These are phyloP conservation scores for Isotomurus palustris DNA, from an alignment of 2,888 invertebrate genomes.

Conservation along the genomic window DNA sequence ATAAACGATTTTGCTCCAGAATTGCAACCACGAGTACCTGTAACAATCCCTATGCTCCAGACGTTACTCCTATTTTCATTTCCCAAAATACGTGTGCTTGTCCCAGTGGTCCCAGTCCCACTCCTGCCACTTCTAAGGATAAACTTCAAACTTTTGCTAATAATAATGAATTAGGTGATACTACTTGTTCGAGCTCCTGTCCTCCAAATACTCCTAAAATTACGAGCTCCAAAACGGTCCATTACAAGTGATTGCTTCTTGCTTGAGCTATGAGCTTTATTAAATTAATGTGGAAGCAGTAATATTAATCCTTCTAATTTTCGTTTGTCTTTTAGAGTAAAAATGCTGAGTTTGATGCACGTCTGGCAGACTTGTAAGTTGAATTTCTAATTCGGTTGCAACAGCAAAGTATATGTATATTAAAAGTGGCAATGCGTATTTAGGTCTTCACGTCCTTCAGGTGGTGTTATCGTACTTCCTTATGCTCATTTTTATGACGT, in stretches of 20 bases:
- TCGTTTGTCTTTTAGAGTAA: slow-evolving; percentile 60
- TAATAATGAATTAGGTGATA: slow-evolving; percentile 15
- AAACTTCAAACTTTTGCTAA: background rate
- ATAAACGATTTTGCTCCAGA: background rate
- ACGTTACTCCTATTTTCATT: slow-evolving; percentile 32
- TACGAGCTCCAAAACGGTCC: background rate
- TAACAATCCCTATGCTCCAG: slow-evolving; percentile 15
- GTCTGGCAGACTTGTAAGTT: slow-evolving; percentile 80
- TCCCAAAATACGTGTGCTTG: slow-evolving; percentile 30
- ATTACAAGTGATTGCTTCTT: no score
- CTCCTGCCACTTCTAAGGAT: no score
- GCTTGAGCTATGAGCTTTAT: no score
- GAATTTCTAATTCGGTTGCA: no score
- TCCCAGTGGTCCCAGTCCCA: no score
- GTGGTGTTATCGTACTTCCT: slow-evolving; percentile 86
- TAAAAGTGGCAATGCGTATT: no score
- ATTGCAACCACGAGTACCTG: slow-evolving; percentile 19
- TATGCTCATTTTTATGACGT: slow-evolving; percentile 97
- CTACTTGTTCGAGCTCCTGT: background rate
- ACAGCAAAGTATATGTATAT: no score
- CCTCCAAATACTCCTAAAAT: background rate
- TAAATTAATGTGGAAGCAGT: no score
- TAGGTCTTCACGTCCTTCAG: slow-evolving; percentile 79
- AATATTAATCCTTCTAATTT: background rate
- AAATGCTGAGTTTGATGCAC: slow-evolving; percentile 78